These are phyloP conservation scores for Procavia capensis DNA, from an alignment of 2,113 vertebrate species.

Conservation along the genomic window DNA sequence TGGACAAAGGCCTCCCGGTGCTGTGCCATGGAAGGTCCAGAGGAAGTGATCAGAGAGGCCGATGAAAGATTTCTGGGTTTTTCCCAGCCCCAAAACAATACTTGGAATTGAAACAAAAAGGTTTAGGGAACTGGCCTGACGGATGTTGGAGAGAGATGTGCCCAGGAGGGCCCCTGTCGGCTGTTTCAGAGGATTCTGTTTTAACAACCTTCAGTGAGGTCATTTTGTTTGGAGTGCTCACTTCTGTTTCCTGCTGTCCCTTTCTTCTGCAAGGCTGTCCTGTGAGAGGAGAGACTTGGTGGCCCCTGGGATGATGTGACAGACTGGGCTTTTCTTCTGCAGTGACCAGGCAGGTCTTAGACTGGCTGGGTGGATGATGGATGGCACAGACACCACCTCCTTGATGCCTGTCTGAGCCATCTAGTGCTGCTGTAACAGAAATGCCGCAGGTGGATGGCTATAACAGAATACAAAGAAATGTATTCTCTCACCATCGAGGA, in stretches of 20 bases:
- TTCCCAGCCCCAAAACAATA: conserved; percentile 47
- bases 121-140: not conserved
- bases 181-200: not conserved
- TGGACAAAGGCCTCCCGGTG: not conserved
- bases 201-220: not conserved
- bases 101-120: conserved; percentile 47
- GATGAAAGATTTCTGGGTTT: conserved; percentile 52
- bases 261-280: not conserved
- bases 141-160: not conserved
- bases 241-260: not conserved
- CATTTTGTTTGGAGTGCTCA: not conserved
- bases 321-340: not conserved
- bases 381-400: not conserved
- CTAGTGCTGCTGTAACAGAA: no score
- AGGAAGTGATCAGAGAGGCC: conserved; percentile 64
- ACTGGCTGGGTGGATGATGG: not conserved
- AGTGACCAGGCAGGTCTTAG: not conserved
- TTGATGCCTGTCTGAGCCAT: no score
- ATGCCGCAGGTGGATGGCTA: no score
- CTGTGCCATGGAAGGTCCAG: not conserved
- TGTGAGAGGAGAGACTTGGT: not conserved
- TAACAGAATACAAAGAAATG: no score
- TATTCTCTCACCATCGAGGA: no score
- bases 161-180: not conserved
- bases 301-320: not conserved